Percentiles rank a stretch among this genome's conserved stretches.
phyloP scores from a whole-genome alignment of 2,888 invertebrate genomes.

The Coelinius sp. region DNA sequence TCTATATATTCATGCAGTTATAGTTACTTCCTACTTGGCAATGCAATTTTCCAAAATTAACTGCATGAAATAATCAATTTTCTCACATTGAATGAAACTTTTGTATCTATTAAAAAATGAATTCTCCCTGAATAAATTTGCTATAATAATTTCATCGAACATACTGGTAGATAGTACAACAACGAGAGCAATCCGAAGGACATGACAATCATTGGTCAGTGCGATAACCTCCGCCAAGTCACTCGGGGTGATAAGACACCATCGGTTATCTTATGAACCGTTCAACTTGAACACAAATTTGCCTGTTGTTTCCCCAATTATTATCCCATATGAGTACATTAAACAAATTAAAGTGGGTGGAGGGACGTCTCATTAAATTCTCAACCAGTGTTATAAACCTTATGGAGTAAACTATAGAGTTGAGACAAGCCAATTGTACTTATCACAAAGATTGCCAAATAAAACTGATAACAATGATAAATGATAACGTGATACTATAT shows the following conservation, averaged over 20 bases:
- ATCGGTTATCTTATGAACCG: constrained; percentile 7
- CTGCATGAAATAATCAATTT: neutral
- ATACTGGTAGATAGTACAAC: neutral
- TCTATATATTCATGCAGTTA: constrained; percentile 15
- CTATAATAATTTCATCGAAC: constrained; percentile 5
- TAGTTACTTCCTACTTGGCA: constrained; percentile 22
- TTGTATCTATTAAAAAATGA: neutral
- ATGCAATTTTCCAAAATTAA: neutral
- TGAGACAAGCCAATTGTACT: neutral
- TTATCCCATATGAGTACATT: neutral
- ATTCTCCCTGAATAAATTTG: neutral
- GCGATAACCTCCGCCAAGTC: constrained; percentile 63
- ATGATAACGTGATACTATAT: neutral
- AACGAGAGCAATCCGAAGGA: constrained; percentile 46
- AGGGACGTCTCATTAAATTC: no score
- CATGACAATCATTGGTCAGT: constrained; percentile 59
- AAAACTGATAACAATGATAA: constrained; percentile 4
- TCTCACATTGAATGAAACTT: no score
- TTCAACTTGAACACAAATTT: neutral
- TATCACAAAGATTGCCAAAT: neutral
- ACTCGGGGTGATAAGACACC: constrained; percentile 26
- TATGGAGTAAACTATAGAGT: no score
- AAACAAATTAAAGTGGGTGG: no score
- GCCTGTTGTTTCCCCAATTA: neutral
- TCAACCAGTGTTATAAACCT: neutral